A percentile compares a stretch with the other conserved stretches of the same genome.
phyloP scores from a whole-genome alignment of 1,140 invertebrate species.

The Lepidostoma basale region DNA sequence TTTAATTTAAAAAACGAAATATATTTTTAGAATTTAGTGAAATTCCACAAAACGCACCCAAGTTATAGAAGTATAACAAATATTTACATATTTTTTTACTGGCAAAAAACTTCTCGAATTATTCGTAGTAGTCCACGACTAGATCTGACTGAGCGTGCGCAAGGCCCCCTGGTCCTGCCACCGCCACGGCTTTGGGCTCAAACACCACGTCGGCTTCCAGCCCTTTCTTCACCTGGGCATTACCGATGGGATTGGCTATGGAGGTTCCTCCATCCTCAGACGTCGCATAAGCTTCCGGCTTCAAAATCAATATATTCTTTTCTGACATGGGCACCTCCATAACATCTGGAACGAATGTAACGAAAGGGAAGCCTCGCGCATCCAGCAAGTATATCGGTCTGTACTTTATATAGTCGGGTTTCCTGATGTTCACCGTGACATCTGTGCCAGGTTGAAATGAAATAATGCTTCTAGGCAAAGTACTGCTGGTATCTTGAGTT shows the following conservation, averaged over 20 bases:
- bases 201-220: conserved; percentile 64
- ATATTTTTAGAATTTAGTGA: too few species aligned
- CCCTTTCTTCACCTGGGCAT: conserved; percentile 60
- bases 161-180: conserved; percentile 72
- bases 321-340: neutral
- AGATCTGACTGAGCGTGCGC: conserved; percentile 72
- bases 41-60: too few species aligned
- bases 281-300: conserved; percentile 66
- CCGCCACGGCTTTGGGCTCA: conserved; percentile 69
- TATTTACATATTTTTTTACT: neutral
- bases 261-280: conserved; percentile 69
- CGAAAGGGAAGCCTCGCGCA: neutral
- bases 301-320: conserved; percentile 58
- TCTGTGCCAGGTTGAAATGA: neutral
- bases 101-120: neutral
- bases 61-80: neutral
- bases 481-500: neutral
- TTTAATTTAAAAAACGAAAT: too few species aligned
- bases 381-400: conserved; percentile 6
- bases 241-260: conserved; percentile 70
- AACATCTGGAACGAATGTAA: neutral
- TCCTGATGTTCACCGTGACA: neutral
- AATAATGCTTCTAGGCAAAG: neutral
- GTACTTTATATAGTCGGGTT: neutral
- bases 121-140: conserved; percentile 49